Evolutionary conservation across 2,113 vertebrate genomes (phyloP).

Genomic region (Dinomys branickii): DNA sequence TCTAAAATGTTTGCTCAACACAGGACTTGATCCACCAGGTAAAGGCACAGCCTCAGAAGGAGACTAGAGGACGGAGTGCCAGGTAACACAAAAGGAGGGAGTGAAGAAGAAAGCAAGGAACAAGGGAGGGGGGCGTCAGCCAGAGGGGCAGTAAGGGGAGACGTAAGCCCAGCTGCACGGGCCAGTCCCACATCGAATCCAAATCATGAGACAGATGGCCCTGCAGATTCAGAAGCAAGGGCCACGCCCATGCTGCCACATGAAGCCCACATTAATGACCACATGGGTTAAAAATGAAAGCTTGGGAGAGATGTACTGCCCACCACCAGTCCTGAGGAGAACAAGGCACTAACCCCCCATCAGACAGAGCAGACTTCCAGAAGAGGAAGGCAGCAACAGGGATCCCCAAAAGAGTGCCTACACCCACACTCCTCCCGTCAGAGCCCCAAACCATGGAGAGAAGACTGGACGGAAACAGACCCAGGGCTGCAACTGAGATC

Average conservation of each 20-base stretch:
- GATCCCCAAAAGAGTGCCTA: background rate
- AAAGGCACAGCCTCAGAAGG: background rate
- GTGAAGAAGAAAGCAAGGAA: background rate
- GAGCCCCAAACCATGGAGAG: background rate
- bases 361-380: background rate
- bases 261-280: background rate
- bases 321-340: background rate
- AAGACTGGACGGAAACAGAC: background rate
- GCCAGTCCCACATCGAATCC: too few species aligned
- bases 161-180: too few species aligned
- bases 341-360: fast-evolving
- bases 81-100: background rate
- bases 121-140: background rate
- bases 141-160: too few species aligned
- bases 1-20: background rate
- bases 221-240: fast-evolving
- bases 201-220: background rate
- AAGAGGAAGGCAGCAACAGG: background rate
- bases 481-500: background rate
- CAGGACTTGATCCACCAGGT: background rate
- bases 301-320: background rate
- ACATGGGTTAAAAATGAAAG: background rate
- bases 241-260: fast-evolving
- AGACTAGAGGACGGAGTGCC: background rate
- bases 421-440: background rate